phyloP scores from a whole-genome alignment of 2,113 vertebrate genomes.

The Malurus cyaneus region DNA sequence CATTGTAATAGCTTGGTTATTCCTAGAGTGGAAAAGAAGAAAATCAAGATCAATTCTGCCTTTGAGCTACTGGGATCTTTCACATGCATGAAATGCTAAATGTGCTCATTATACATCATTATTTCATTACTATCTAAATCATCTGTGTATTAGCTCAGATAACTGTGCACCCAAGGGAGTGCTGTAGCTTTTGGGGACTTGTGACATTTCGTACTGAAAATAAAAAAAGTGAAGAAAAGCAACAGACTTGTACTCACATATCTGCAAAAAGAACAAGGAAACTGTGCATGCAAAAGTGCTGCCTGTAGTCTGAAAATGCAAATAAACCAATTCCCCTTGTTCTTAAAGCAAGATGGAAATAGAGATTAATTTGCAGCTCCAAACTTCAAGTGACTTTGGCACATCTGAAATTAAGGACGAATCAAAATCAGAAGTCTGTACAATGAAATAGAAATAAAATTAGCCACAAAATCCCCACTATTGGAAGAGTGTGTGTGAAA shows the following conservation, averaged over 20 bases:
- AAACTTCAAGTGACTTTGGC: not conserved
- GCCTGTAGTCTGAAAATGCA: not conserved
- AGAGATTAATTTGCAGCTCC: not conserved
- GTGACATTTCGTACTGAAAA: not conserved
- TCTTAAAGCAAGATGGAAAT: not conserved
- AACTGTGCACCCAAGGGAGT: slow-evolving; percentile 54
- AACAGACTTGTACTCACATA: not conserved
- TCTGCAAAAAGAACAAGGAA: not conserved
- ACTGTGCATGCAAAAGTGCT: not conserved
- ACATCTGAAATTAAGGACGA: not conserved
- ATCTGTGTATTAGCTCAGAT: slow-evolving; percentile 63
- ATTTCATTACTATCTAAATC: slow-evolving; percentile 66
- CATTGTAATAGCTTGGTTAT: not conserved
- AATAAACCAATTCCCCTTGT: not conserved
- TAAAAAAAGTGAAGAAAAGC: not conserved
- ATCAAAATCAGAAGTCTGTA: not conserved
- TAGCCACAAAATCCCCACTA: not conserved
- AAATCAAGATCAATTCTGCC: slow-evolving; percentile 53
- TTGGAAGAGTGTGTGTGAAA: not conserved
- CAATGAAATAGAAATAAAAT: not conserved
- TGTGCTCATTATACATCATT: slow-evolving; percentile 51
- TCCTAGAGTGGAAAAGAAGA: not conserved
- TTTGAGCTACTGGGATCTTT: slow-evolving; percentile 35
- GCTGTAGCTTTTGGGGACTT: slow-evolving; percentile 43
- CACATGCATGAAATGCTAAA: slow-evolving; percentile 65